Evolutionary conservation across 2,797 vertebrate species (phyloP).

Genomic region (Falco peregrinus): DNA sequence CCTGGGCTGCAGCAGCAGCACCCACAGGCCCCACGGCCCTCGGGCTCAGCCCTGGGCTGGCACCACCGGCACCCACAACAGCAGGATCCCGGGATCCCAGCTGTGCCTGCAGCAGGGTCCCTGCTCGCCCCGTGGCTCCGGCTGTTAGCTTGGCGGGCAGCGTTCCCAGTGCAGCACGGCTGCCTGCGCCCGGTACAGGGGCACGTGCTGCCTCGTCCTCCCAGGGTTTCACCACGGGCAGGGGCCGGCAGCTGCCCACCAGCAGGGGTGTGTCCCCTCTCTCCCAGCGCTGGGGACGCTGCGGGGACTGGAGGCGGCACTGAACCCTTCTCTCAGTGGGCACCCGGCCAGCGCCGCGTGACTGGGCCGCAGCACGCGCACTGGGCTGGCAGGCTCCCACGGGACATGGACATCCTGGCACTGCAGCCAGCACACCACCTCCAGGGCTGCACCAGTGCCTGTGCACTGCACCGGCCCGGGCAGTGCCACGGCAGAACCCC

Average conservation of each 20-base stretch:
- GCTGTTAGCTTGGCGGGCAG: too few relatives aligned
- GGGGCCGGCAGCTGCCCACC: not conserved
- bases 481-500: too few relatives aligned
- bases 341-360: not conserved
- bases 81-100: not conserved
- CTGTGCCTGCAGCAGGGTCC: not conserved
- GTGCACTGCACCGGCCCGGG: too few relatives aligned
- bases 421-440: fast-evolving
- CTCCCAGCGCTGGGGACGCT: not conserved
- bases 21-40: not conserved
- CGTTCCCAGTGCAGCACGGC: fast-evolving
- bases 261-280: not conserved
- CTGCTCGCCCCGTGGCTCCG: not conserved
- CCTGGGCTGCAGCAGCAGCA: not conserved
- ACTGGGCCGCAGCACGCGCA: not conserved
- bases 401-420: not conserved
- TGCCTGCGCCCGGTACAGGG: not conserved
- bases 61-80: fast-evolving
- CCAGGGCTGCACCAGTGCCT: not conserved
- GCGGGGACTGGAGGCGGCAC: not conserved
- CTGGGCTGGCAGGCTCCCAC: not conserved
- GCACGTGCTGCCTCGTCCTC: not conserved
- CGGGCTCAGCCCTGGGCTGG: fast-evolving
- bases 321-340: conserved; percentile 51
- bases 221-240: not conserved